phyloP scores from a whole-genome alignment of 2,113 vertebrate genomes.

The Physeter macrocephalus region DNA sequence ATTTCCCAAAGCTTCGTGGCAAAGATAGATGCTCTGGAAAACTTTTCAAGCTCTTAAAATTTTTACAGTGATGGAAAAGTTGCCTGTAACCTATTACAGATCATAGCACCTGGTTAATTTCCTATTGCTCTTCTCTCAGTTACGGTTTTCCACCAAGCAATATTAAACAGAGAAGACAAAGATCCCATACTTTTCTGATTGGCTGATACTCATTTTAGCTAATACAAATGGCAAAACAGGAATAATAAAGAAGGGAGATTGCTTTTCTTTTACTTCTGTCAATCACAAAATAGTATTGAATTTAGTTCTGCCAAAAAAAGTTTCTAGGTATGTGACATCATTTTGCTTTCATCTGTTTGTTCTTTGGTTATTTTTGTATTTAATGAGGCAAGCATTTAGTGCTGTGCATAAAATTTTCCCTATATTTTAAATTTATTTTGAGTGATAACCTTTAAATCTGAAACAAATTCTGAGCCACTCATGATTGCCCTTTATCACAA shows the following conservation, averaged over 20 bases:
- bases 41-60: background rate
- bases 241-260: background rate
- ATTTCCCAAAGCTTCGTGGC: background rate
- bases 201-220: background rate
- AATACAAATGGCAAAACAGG: background rate
- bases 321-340: background rate
- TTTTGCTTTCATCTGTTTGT: background rate
- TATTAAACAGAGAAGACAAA: slow-evolving; percentile 23
- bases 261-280: background rate
- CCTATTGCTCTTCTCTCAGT: slow-evolving; percentile 7
- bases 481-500: background rate
- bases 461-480: background rate
- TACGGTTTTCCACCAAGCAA: slow-evolving; percentile 19
- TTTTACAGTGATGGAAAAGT: slow-evolving; percentile 18
- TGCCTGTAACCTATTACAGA: background rate
- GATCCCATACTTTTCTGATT: slow-evolving; percentile 14
- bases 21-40: slow-evolving; percentile 19
- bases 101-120: slow-evolving; percentile 26
- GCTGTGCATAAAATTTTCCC: background rate
- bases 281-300: background rate
- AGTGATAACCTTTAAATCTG: background rate
- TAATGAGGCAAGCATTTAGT: background rate
- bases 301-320: background rate
- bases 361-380: background rate
- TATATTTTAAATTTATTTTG: background rate